These are phyloP conservation scores for Hypena proboscidalis DNA, from an alignment of 2,888 invertebrate species.

Conservation along the genomic window DNA sequence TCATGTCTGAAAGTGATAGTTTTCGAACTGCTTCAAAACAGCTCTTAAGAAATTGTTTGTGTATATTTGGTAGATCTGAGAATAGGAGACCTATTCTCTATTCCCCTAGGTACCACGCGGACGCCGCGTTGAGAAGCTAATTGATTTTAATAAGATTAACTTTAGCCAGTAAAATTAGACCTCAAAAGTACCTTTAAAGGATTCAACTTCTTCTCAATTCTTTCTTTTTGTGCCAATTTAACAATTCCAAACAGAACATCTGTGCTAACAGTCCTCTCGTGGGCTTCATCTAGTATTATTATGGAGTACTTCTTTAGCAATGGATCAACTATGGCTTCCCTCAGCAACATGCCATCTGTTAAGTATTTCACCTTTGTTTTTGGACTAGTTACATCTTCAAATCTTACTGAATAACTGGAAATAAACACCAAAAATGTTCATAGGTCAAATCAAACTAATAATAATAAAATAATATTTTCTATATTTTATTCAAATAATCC, in stretches of 20 bases:
- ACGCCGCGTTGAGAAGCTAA: no score
- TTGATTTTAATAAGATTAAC: no score
- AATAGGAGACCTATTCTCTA: no score
- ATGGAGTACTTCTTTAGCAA: conserved; percentile 91
- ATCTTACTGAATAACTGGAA: conserved; percentile 92
- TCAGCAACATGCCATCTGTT: conserved; percentile 97
- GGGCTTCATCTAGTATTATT: conserved; percentile 97
- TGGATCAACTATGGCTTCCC: conserved; percentile 94
- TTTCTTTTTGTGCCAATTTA: conserved; percentile 92
- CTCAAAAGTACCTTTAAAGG: conserved; percentile 87
- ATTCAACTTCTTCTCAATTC: conserved; percentile 85
- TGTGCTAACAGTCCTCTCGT: conserved; percentile 97
- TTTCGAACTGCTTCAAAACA: no score
- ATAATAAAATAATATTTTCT: neutral
- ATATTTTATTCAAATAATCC: neutral
- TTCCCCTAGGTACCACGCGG: no score
- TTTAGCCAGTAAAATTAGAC: no score
- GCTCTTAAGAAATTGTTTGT: no score
- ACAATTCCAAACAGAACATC: conserved; percentile 97
- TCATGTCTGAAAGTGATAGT: no score
- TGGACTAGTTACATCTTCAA: conserved; percentile 94
- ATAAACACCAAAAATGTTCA: neutral
- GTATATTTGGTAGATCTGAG: no score
- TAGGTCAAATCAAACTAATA: neutral
- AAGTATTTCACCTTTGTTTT: conserved; percentile 95